These are phyloP conservation scores for Thymelicus acteon DNA, from an alignment of 2,888 invertebrate genomes.

Conservation along the genomic window DNA sequence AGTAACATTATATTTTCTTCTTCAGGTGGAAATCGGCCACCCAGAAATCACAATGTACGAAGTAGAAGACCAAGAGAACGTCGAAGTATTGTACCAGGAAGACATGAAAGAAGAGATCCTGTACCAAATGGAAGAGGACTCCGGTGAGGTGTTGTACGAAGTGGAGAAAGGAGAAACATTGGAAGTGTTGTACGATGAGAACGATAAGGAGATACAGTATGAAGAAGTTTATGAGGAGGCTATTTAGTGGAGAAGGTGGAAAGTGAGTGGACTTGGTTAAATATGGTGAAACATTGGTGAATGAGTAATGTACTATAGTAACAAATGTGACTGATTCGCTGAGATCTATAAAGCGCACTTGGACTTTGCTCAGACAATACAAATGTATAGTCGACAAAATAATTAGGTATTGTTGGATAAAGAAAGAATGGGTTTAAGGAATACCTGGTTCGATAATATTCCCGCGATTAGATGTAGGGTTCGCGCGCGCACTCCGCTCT, in stretches of 20 bases:
- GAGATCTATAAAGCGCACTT: too few species aligned
- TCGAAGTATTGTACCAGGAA: slow-evolving; percentile 18
- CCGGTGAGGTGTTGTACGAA: slow-evolving; percentile 43
- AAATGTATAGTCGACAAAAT: too few species aligned
- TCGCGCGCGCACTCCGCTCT: too few species aligned
- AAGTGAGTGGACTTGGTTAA: too few species aligned
- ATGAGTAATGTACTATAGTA: too few species aligned
- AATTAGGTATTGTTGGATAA: too few species aligned
- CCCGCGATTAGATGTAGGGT: too few species aligned
- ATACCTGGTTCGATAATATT: too few species aligned
- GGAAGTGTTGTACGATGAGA: slow-evolving; percentile 11
- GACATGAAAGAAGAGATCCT: slow-evolving; percentile 37
- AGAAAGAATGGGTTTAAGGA: too few species aligned
- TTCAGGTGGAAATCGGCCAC: slow-evolving; percentile 36
- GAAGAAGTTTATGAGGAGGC: slow-evolving; percentile 47
- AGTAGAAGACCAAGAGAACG: not conserved
- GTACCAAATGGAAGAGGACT: slow-evolving; percentile 42
- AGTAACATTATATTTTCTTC: not conserved
- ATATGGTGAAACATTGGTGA: too few species aligned
- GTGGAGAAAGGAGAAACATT: slow-evolving; percentile 28
- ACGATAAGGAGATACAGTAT: slow-evolving; percentile 38
- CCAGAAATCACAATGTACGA: slow-evolving; percentile 31
- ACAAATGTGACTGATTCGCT: too few species aligned
- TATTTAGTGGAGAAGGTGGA: slow-evolving; percentile 1
- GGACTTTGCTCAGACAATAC: too few species aligned